Conservation (phyloP, 2,888 invertebrate genomes). For the Dascillus cervinus region DNA sequence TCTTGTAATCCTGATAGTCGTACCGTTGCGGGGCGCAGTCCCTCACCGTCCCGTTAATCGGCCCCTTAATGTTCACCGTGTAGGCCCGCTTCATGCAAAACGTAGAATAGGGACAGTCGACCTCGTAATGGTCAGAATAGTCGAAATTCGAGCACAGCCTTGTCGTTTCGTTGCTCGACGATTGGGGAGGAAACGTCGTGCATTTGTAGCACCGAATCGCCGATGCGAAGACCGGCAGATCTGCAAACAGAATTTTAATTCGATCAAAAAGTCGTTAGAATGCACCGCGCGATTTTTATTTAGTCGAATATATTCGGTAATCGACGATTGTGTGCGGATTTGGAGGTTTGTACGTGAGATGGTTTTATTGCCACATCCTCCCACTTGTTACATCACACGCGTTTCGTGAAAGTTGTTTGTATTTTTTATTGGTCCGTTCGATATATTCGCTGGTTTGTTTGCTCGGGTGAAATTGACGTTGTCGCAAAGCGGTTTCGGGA, state of each 20-base stretch:
- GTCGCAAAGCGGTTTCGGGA: too few relatives aligned
- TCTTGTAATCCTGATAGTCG: slow-evolving; percentile 52
- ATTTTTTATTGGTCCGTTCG: too few relatives aligned
- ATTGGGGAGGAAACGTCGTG: slow-evolving; percentile 53
- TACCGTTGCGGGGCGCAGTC: slow-evolving; percentile 71
- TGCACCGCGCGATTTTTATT: too few relatives aligned
- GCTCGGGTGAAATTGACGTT: too few relatives aligned
- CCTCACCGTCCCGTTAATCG: slow-evolving; percentile 53
- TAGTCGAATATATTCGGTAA: too few relatives aligned
- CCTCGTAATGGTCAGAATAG: slow-evolving; percentile 58
- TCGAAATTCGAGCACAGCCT: slow-evolving; percentile 71
- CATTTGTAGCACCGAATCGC: slow-evolving; percentile 70
- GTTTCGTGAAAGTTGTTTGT: too few relatives aligned
- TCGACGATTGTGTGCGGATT: too few relatives aligned
- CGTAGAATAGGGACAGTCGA: slow-evolving; percentile 73
- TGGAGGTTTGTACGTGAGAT: too few relatives aligned
- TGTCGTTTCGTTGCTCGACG: slow-evolving; percentile 53
- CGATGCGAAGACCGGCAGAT: slow-evolving; percentile 28
- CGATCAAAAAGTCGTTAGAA: too few relatives aligned
- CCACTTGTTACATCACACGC: too few relatives aligned
- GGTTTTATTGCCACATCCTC: too few relatives aligned
- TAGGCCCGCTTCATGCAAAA: slow-evolving; percentile 74
- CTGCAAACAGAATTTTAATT: slow-evolving; percentile 8
- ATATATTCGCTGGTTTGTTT: too few relatives aligned
- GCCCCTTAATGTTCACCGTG: slow-evolving; percentile 53